phyloP scores from a whole-genome alignment of 1,140 invertebrate genomes.

The Drosophila pectinifera region DNA sequence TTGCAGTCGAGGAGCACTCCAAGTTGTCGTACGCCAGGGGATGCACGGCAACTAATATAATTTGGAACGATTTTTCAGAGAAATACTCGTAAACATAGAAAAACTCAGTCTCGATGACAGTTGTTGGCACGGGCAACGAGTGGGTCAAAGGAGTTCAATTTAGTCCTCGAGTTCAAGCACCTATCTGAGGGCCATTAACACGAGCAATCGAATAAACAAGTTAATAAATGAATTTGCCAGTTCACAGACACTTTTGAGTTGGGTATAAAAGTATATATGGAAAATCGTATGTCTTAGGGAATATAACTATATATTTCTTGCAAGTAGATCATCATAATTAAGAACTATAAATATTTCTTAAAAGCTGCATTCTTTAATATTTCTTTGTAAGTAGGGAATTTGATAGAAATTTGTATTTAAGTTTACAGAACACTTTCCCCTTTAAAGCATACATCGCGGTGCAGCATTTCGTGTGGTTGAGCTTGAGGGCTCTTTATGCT shows the following conservation, averaged over 20 bases:
- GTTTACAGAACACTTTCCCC: no score
- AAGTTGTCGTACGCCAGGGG: neutral
- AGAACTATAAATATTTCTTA: no score
- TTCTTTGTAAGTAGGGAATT: neutral
- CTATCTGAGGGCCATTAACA: slow-evolving; percentile 13
- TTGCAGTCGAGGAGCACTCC: slow-evolving; percentile 23
- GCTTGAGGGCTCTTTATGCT: neutral
- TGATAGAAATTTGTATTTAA: no score
- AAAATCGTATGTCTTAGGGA: neutral
- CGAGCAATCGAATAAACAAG: slow-evolving; percentile 13
- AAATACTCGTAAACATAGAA: slow-evolving; percentile 15
- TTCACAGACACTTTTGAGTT: slow-evolving; percentile 2
- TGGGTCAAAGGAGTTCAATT: slow-evolving; percentile 42
- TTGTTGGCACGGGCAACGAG: slow-evolving; percentile 33
- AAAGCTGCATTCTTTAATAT: no score
- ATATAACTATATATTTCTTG: neutral
- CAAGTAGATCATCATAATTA: no score
- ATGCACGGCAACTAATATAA: no score
- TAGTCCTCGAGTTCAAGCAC: slow-evolving; percentile 25
- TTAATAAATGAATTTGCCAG: slow-evolving; percentile 20
- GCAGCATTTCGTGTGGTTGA: neutral
- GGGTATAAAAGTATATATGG: neutral
- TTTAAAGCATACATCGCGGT: no score
- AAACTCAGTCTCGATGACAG: slow-evolving; percentile 30
- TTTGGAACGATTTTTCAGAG: slow-evolving; percentile 17